These are phyloP conservation scores for Acheta domesticus DNA, from an alignment of 2,888 invertebrate species.

Conservation along the genomic window DNA sequence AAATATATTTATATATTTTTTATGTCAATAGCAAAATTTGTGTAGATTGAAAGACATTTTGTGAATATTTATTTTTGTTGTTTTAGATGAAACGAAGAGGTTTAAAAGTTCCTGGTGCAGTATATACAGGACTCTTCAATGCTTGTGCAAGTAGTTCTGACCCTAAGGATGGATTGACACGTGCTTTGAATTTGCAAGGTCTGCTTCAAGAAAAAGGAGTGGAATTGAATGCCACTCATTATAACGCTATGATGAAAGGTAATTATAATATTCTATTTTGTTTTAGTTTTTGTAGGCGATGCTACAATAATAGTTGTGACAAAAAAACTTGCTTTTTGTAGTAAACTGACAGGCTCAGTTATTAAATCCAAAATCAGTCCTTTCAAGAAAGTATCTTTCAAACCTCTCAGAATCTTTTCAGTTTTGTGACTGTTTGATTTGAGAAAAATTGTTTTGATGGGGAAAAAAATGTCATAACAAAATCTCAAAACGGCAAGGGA, in stretches of 20 bases:
- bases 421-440: no score
- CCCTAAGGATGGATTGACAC: slow-evolving; percentile 62
- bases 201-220: slow-evolving; percentile 66
- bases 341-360: no score
- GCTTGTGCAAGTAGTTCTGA: slow-evolving; percentile 80
- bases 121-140: slow-evolving; percentile 83
- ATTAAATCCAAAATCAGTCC: no score
- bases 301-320: neutral
- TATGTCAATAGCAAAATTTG: no score
- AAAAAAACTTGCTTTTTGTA: no score
- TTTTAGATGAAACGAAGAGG: slow-evolving; percentile 70
- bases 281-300: neutral
- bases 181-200: slow-evolving; percentile 63
- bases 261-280: neutral
- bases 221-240: slow-evolving; percentile 69
- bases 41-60: neutral
- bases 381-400: no score
- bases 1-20: slow-evolving; percentile 12
- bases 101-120: slow-evolving; percentile 63
- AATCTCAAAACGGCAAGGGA: no score
- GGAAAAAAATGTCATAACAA: no score
- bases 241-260: slow-evolving; percentile 83
- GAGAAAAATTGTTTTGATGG: no score
- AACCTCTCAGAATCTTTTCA: no score
- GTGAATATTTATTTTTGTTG: slow-evolving; percentile 24